Percentiles rank a stretch among this genome's conserved stretches.
These are phyloP conservation scores for Galeopsomyia nigrocyanea DNA, from an alignment of 2,888 invertebrate species.

Conservation along the genomic window DNA sequence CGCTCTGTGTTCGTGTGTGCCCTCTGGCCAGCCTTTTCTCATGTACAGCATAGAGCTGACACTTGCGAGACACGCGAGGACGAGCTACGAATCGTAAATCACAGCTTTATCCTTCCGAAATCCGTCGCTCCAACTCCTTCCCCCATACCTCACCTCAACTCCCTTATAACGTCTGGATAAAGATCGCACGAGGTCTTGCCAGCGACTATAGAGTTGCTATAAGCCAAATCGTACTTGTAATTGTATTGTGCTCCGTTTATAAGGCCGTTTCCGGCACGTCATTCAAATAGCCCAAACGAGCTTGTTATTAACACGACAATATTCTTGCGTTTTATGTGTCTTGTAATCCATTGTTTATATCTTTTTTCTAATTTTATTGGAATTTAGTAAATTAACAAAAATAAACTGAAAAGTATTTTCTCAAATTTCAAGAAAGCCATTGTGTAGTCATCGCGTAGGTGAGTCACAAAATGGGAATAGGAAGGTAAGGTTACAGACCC, in stretches of 20 bases:
- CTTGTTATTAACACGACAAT: no score
- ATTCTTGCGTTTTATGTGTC: no score
- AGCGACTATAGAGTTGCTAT: background rate
- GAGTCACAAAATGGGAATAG: no score
- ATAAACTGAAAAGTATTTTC: no score
- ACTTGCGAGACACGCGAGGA: slow-evolving; percentile 50
- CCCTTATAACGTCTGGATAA: slow-evolving; percentile 31
- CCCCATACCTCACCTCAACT: slow-evolving; percentile 1
- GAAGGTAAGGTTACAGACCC: no score
- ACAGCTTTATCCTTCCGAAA: slow-evolving; percentile 46
- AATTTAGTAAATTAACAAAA: no score
- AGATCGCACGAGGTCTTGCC: slow-evolving; percentile 20
- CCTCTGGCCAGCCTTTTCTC: slow-evolving; percentile 46
- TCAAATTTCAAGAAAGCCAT: no score
- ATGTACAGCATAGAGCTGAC: slow-evolving; percentile 48
- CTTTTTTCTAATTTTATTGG: no score
- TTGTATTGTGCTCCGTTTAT: slow-evolving; percentile 13
- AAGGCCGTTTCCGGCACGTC: background rate
- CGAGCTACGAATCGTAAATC: slow-evolving; percentile 48
- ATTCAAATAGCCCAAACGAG: no score
- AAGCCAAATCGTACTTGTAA: slow-evolving; percentile 4
- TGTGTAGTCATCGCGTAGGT: no score
- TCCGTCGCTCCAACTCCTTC: slow-evolving; percentile 20
- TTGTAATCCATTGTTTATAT: no score
- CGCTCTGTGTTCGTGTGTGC: slow-evolving; percentile 11